A percentile compares a stretch with the other conserved stretches of the same genome.
phyloP scores from a whole-genome alignment of 30 jellyfish, hydroid and myxozoan genomes.

The Cassiopea andromeda region DNA sequence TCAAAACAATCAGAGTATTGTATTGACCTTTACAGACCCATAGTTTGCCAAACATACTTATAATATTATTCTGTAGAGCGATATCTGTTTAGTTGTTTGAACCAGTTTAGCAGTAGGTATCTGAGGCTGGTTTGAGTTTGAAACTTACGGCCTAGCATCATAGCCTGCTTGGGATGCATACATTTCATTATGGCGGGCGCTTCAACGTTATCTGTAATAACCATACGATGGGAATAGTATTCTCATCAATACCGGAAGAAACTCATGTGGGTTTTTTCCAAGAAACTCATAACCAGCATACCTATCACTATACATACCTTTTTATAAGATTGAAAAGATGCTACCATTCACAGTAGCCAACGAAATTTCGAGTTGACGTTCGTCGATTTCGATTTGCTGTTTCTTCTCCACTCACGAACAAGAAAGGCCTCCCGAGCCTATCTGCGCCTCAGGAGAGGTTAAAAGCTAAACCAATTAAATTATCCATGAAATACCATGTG shows the following conservation, averaged over 20 bases:
- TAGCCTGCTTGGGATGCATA: background rate
- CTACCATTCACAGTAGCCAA: conserved; percentile 70
- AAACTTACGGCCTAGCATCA: background rate
- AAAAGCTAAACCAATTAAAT: conserved; percentile 43
- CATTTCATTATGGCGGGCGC: background rate
- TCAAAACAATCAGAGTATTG: too few relatives aligned
- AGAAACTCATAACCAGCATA: conserved; percentile 35
- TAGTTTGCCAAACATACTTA: too few relatives aligned
- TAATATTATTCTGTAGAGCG: too few relatives aligned
- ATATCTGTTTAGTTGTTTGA: too few relatives aligned
- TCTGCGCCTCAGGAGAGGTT: conserved; percentile 69
- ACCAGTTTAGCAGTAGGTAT: background rate
- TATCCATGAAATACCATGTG: background rate
- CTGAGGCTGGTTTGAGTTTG: background rate
- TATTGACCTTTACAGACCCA: too few relatives aligned
- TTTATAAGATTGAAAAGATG: conserved; percentile 61
- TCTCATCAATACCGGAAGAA: background rate
- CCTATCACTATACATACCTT: conserved; percentile 26
- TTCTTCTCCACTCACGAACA: conserved; percentile 85
- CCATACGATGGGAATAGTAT: background rate
- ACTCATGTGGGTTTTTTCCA: conserved; percentile 7
- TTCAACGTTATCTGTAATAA: background rate
- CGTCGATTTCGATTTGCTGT: conserved; percentile 90
- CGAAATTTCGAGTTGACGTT: conserved; percentile 80
- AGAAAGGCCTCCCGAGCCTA: conserved; percentile 75